A percentile compares a stretch with the other conserved stretches of the same genome.
Conservation (phyloP, 2,113 vertebrate genomes). For the Perognathus longimembris region DNA sequence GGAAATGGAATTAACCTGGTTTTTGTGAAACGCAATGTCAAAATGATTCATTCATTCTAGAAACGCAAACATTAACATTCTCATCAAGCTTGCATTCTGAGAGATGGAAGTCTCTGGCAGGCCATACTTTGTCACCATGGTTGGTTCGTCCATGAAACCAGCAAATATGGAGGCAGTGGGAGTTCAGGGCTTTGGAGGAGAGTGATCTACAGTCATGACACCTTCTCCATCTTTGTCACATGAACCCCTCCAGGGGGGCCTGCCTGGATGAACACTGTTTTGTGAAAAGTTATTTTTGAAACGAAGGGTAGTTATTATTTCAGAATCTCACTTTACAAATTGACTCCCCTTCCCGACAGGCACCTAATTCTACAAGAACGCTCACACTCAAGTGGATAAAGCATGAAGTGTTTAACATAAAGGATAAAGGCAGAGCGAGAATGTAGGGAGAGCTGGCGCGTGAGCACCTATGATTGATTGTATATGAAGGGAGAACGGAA, state of each 20-base stretch:
- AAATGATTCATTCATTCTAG: conserved; percentile 68
- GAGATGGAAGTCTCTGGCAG: conserved; percentile 65
- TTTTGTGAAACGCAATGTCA: conserved; percentile 63
- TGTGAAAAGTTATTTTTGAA: conserved; percentile 43
- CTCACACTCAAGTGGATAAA: background rate
- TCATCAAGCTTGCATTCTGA: conserved; percentile 57
- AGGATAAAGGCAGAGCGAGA: background rate
- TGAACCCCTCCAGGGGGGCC: background rate
- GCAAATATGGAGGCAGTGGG: background rate
- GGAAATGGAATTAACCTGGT: conserved; percentile 51
- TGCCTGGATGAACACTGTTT: conserved; percentile 29
- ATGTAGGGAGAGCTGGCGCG: background rate
- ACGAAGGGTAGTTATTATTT: conserved; percentile 13
- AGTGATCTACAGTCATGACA: background rate
- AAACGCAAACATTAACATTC: conserved; percentile 69
- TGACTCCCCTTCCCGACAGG: background rate
- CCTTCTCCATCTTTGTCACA: background rate
- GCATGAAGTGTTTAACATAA: background rate
- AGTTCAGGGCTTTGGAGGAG: background rate
- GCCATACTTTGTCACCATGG: conserved; percentile 36
- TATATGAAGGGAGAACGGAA: background rate
- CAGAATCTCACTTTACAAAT: conserved; percentile 28
- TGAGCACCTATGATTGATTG: background rate
- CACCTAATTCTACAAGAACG: background rate
- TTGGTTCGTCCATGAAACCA: background rate